These are phyloP conservation scores for Petrocephalus schoutedeni DNA, from an alignment of 2,797 vertebrate species.

Conservation along the genomic window DNA sequence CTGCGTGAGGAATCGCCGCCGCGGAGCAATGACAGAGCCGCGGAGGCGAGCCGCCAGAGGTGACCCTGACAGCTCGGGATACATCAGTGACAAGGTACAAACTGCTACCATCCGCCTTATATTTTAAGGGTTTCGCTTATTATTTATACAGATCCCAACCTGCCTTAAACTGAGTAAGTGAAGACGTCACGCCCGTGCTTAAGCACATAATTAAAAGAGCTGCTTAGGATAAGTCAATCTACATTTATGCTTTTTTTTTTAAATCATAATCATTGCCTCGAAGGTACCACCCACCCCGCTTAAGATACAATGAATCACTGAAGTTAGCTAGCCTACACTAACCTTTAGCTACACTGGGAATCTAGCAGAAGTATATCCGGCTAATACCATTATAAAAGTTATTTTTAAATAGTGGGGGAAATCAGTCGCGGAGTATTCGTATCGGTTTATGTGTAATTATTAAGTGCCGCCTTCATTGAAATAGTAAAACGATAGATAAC, in stretches of 20 bases:
- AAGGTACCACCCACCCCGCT: background rate
- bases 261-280: background rate
- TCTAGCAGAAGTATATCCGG: background rate
- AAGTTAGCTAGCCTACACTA: background rate
- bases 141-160: background rate
- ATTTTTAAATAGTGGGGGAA: background rate
- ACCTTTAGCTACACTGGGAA: background rate
- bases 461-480: background rate
- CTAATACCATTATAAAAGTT: background rate
- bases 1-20: conserved; percentile 43
- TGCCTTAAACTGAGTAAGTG: background rate
- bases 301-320: background rate
- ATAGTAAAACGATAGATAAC: background rate
- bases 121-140: background rate
- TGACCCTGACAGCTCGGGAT: conserved; percentile 57
- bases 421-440: background rate
- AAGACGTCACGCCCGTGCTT: background rate
- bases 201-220: background rate
- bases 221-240: background rate
- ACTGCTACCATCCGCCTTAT: background rate
- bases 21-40: conserved; percentile 65
- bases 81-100: conserved; percentile 65
- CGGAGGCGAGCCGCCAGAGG: conserved; percentile 60
- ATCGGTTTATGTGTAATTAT: background rate
- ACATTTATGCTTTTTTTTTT: background rate